These are phyloP conservation scores for Drosophila watanabei DNA, from an alignment of 1,140 invertebrate genomes.

Conservation along the genomic window DNA sequence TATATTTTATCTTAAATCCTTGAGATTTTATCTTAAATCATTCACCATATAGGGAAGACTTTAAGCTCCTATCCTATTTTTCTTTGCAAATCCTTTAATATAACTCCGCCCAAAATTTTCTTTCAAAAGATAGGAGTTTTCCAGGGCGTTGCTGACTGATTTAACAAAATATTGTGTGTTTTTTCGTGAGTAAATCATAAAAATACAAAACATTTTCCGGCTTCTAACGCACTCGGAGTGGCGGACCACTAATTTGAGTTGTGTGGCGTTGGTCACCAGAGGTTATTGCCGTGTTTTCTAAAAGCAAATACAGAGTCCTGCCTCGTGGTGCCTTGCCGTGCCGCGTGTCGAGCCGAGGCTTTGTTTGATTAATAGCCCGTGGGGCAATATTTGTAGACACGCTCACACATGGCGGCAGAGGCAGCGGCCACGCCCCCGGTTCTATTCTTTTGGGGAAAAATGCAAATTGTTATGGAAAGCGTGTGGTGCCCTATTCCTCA, in stretches of 20 bases:
- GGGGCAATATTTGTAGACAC: conserved; percentile 53
- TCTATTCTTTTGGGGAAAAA: conserved; percentile 30
- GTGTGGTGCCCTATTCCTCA: background rate
- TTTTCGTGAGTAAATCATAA: conserved; percentile 7
- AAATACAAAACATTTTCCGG: conserved; percentile 5
- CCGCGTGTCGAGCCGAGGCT: conserved; percentile 18
- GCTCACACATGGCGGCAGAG: conserved; percentile 31
- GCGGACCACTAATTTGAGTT: conserved; percentile 35
- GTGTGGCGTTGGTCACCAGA: conserved; percentile 31
- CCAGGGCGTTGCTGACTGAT: background rate
- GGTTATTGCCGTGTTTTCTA: conserved; percentile 44
- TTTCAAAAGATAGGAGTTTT: background rate
- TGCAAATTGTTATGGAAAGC: conserved; percentile 46
- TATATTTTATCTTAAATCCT: background rate
- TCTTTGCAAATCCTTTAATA: background rate
- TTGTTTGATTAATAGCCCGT: conserved; percentile 57
- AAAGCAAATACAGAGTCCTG: conserved; percentile 29
- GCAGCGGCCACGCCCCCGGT: conserved; percentile 14
- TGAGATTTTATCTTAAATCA: too few relatives aligned
- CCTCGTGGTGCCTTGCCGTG: background rate
- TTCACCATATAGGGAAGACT: background rate
- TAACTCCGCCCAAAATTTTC: background rate
- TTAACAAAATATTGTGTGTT: too few relatives aligned
- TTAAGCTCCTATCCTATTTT: background rate
- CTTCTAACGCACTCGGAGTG: conserved; percentile 4